Base-by-base conservation (phyloP, 2,113 vertebrate species). In the Tichodroma muraria region DNA sequence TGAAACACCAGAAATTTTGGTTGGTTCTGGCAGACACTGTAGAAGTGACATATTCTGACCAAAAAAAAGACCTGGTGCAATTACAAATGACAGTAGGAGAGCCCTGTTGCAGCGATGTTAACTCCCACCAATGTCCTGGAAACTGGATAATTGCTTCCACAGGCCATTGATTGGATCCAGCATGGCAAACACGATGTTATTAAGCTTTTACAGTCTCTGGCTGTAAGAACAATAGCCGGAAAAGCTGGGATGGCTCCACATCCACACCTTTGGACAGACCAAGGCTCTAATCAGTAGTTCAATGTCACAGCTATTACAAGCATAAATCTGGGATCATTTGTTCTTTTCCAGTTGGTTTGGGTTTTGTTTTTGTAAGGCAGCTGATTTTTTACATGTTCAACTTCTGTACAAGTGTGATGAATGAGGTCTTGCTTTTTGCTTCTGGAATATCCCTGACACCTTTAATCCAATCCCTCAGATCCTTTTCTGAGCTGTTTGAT, bases 181-280 rank as follows among this genome's bases (percentile, higher is more conserved):
- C 1, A 1, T 4, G 27, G 65, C 31, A 89, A 92, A 73, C 23
- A 33, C 0, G 1, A n/a, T 6, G 5, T 54, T 76, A 44, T 24
- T 24, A 61, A 71, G 50, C 54, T 78, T 89, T 84, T 21, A 13
- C 28, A 64, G 45, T 38, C 38, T 73, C 33, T 52, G 31, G 27
- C 18, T 52, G 4, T 49, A 59, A 40, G n/a, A 94, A 83, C 60
- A 96, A 80, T n/a, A 71, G 31, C 44, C 2, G 37, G 80, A 89
- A 95, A 80, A 84, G 44, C n/a, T 9, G 13, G 13, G 53, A 45
- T 0, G 2, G 66, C 44, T 85, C 23, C 12, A 69, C 60, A 90
- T 66, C 53, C 68, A 80, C 33, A 73, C 28, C 35, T 84, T 75
- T 80, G 40, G 73, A 54, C 8, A 70, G 38, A 70, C 22, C 40